phyloP scores from a whole-genome alignment of 2,113 vertebrate species.

The Butorides virescens region DNA sequence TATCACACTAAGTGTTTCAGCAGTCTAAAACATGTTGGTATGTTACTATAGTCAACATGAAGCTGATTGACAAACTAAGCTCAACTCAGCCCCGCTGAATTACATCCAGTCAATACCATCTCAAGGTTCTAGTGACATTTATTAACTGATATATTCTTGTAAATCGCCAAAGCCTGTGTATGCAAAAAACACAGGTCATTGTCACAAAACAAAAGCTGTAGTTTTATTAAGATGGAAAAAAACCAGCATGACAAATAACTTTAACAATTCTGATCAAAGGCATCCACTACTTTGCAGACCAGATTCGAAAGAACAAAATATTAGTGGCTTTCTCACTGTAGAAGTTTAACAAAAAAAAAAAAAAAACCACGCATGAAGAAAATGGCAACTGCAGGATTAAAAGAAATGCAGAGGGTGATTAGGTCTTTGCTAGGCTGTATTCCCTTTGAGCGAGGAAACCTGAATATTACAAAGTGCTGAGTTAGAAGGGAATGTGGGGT shows the following conservation, averaged over 20 bases:
- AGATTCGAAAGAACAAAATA: neutral
- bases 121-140: neutral
- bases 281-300: neutral
- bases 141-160: neutral
- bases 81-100: neutral
- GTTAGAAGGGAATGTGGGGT: constrained; percentile 71
- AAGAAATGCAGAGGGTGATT: constrained; percentile 25
- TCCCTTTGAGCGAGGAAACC: constrained; percentile 56
- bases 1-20: neutral
- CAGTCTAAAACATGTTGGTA: neutral
- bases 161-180: neutral
- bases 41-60: neutral
- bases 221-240: neutral
- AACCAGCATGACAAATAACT: neutral
- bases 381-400: constrained; percentile 26
- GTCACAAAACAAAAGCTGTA: neutral
- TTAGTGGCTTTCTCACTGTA: neutral
- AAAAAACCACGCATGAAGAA: neutral
- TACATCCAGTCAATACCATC: neutral
- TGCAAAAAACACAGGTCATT: neutral
- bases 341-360: neutral
- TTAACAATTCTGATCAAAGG: neutral
- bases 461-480: constrained; percentile 64
- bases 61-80: neutral
- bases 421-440: constrained; percentile 34